Percentiles rank a stretch among this genome's conserved stretches.
phyloP scores from a whole-genome alignment of 1,140 invertebrate species.

The Mercenaria mercenaria region DNA sequence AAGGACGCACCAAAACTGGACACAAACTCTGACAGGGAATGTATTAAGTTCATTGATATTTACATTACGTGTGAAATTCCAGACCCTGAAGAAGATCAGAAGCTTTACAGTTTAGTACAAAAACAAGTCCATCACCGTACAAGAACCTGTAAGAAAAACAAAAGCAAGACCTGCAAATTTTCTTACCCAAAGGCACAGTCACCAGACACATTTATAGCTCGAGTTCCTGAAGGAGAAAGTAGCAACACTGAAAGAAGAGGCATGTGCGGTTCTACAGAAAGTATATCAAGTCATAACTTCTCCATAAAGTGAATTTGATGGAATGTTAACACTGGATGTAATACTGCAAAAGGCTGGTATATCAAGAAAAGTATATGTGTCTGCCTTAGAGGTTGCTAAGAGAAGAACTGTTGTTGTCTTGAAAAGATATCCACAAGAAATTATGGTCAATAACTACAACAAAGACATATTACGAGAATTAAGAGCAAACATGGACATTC shows the following conservation, averaged over 20 bases:
- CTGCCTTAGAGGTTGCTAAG: constrained; percentile 44
- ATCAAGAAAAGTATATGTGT: constrained; percentile 47
- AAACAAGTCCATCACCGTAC: constrained; percentile 53
- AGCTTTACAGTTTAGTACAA: constrained; percentile 53
- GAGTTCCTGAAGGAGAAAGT: constrained; percentile 58
- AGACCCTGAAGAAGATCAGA: constrained; percentile 46
- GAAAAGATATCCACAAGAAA: constrained; percentile 45
- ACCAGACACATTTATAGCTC: constrained; percentile 38
- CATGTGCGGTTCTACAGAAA: constrained; percentile 43
- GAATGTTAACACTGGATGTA: constrained; percentile 49
- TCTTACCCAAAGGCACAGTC: constrained; percentile 23
- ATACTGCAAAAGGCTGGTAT: constrained; percentile 57
- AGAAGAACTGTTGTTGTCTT: constrained; percentile 52
- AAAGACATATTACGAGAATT: constrained; percentile 43
- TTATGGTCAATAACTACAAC: constrained; percentile 62
- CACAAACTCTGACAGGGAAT: constrained; percentile 49
- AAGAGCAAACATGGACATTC: constrained; percentile 60
- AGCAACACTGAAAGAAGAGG: neutral
- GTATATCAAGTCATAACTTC: constrained; percentile 36
- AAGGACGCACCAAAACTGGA: constrained; percentile 51
- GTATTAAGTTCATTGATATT: constrained; percentile 56
- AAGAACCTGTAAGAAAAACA: constrained; percentile 59
- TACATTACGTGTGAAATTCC: constrained; percentile 55
- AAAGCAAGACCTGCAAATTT: constrained; percentile 44
- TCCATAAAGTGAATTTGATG: constrained; percentile 43